A percentile compares a stretch with the other conserved stretches of the same genome.
These are phyloP conservation scores for Lerema accius DNA, from an alignment of 1,140 invertebrate genomes.

Conservation along the genomic window DNA sequence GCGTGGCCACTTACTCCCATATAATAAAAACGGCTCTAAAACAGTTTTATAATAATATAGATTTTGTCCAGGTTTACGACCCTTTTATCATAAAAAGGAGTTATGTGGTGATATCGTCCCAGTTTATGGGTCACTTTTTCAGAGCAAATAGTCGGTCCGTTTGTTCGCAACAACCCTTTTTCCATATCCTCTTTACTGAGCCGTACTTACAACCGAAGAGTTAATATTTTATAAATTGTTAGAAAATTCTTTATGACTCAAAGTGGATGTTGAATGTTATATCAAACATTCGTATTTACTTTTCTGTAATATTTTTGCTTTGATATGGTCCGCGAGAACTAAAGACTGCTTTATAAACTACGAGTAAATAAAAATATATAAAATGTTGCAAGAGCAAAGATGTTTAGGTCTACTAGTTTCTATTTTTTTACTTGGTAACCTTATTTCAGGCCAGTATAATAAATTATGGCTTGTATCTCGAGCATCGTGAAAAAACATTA, in stretches of 20 bases:
- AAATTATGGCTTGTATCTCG: too few relatives aligned
- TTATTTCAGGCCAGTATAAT: too few relatives aligned
- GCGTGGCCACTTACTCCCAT: neutral
- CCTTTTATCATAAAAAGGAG: slow-evolving; percentile 5
- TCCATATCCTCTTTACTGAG: slow-evolving; percentile 2
- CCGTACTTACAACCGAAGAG: neutral
- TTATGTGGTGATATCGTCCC: slow-evolving; percentile 4
- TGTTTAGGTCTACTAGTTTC: too few relatives aligned
- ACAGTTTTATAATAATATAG: neutral
- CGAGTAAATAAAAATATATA: too few relatives aligned
- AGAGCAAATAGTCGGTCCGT: neutral
- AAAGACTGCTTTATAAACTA: too few relatives aligned
- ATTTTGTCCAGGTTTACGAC: slow-evolving; percentile 5
- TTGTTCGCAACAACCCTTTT: neutral
- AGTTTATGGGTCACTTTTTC: slow-evolving; percentile 1
- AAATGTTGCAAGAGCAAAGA: too few relatives aligned
- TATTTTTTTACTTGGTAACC: too few relatives aligned
- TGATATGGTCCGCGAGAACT: too few relatives aligned
- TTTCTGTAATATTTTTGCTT: too few relatives aligned
- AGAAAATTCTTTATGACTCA: neutral
- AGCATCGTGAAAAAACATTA: too few relatives aligned
- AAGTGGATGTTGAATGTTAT: neutral
- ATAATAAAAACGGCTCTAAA: neutral
- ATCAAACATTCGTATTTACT: neutral
- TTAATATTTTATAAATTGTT: neutral